Evolutionary conservation across 2,888 invertebrate genomes (phyloP), one percentile per base, ranked within the genome.

Genomic region (Campoplex capitator): DNA sequence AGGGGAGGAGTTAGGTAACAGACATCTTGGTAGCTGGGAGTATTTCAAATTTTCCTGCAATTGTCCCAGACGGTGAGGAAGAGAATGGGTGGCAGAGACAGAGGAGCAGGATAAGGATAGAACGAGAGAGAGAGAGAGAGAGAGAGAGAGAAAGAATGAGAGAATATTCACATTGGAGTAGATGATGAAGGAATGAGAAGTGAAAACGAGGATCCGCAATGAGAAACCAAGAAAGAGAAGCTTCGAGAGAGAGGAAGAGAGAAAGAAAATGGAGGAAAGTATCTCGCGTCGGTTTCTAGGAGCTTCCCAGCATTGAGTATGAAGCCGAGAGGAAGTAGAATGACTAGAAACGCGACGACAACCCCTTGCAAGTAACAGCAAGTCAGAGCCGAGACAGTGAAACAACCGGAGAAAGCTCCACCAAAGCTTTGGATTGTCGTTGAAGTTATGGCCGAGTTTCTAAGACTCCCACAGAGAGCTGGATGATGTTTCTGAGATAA

Each of bases 21-120:
- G 73, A 62, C 77, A 51, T 76, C 38, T 71, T 48, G 81, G 77
- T 73, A 77, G 73, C 42, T 77, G 13, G 71, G 54, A 67, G 81
- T 67, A 67, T 77, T 73, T 71, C 76, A 77, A 85, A 85, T 85
- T 85, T 85, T 56, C 45, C 71, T 42, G 76, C 73, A 77, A 85
- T 81, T 35, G 65, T 71, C 38, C 62, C 68, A 35, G 51, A 65
- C 38, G n/a, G 16, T 16, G 35, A 18, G 38, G 16, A 42, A 67
- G 38, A 67, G 67, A 67, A n/a, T 32, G 45, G 48, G 83, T 28
- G 23, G 9, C 71, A 77, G 45, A 65, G 71, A 13, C 48, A 45
- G 62, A 28, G 28, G 28, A 42, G 13, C 42, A 74, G 16, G 23
- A 23, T 23, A 23, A 23, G 23, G 23, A 23, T 23, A 23, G 0